These are phyloP conservation scores for Synanceia verrucosa DNA, from an alignment of 2,797 vertebrate species.

Conservation along the genomic window DNA sequence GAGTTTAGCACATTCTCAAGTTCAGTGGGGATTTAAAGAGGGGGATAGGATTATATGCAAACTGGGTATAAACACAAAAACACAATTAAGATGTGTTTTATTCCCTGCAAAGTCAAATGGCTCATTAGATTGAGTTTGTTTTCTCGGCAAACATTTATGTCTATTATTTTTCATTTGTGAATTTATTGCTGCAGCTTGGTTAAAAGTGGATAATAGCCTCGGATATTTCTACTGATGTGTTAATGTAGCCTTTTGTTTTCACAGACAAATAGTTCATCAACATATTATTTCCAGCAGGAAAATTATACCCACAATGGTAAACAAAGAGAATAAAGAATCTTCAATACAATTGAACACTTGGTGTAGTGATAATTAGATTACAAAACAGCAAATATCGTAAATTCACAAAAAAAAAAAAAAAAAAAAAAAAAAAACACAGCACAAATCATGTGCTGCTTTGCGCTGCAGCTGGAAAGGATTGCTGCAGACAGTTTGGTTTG, in stretches of 20 bases:
- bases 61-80: slow-evolving; percentile 58
- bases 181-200: slow-evolving; percentile 3
- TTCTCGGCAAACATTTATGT: slow-evolving; percentile 25
- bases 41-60: slow-evolving; percentile 52
- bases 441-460: background rate
- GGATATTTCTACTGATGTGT: slow-evolving; percentile 9
- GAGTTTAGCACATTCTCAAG: slow-evolving; percentile 63
- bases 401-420: too few relatives aligned
- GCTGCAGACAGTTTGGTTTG: background rate
- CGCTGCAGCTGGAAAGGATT: background rate
- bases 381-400: background rate
- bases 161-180: slow-evolving; percentile 20
- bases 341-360: background rate
- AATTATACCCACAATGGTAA: background rate
- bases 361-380: background rate
- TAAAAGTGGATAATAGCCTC: slow-evolving; percentile 21
- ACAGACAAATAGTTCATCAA: background rate
- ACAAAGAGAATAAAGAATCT: background rate
- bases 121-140: slow-evolving; percentile 45
- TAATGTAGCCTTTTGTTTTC: background rate
- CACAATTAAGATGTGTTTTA: slow-evolving; percentile 46
- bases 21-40: slow-evolving; percentile 59
- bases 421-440: too few relatives aligned
- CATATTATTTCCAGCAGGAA: background rate
- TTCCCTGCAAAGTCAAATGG: slow-evolving; percentile 39